These are phyloP conservation scores for Acrossocheilus wenchowensis DNA, from an alignment of 2,797 vertebrate genomes.

Conservation along the genomic window DNA sequence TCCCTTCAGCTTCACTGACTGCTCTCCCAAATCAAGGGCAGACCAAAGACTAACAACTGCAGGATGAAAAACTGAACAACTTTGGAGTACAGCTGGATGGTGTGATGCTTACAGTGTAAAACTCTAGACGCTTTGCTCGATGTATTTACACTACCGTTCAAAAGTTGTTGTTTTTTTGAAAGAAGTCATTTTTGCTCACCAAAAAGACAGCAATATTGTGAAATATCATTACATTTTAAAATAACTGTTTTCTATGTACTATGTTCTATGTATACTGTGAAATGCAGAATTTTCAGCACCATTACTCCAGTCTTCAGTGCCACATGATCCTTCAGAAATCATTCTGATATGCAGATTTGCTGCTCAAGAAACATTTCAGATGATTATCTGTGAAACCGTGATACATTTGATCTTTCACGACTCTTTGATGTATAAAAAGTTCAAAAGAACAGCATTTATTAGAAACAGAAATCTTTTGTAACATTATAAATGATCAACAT, in stretches of 20 bases:
- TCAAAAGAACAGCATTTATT: background rate
- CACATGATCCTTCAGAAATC: conserved; percentile 11
- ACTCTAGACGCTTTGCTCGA: background rate
- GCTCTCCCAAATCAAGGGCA: conserved; percentile 29
- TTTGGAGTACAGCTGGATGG: background rate
- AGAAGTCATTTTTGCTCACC: background rate
- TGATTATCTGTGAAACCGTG: background rate
- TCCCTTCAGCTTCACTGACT: conserved; percentile 57
- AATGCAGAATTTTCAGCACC: background rate
- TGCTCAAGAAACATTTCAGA: background rate
- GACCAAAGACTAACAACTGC: background rate
- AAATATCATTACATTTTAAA: background rate
- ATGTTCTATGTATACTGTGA: background rate
- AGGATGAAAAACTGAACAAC: background rate
- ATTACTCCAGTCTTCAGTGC: background rate
- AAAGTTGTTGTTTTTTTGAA: background rate
- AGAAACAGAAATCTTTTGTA: background rate
- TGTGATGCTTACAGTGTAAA: background rate
- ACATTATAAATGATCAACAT: background rate
- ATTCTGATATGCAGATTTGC: background rate
- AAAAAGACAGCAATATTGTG: background rate
- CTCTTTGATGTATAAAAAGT: no score
- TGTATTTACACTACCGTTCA: background rate
- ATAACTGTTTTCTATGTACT: background rate
- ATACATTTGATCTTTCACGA: no score